Conservation (phyloP, 2,888 invertebrate genomes). For the Diarsia rubi region DNA sequence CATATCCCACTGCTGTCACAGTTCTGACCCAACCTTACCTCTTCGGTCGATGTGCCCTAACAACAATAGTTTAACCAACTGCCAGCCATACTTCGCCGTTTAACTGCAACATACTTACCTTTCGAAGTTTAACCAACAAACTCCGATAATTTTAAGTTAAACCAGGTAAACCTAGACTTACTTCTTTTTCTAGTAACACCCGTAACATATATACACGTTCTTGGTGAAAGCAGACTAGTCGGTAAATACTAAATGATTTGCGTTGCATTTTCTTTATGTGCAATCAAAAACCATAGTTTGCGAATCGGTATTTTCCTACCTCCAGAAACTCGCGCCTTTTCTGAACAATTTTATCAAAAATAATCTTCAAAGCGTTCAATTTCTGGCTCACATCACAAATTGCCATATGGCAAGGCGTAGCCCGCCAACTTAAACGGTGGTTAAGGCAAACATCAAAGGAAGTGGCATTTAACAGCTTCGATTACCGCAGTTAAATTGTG, state of each 20-base stretch:
- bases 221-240: neutral
- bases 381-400: constrained; percentile 31
- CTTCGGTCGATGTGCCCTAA: neutral
- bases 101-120: neutral
- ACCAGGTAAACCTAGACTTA: neutral
- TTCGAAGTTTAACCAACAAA: neutral
- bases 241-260: neutral
- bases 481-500: constrained; percentile 37
- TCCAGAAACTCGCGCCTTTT: neutral
- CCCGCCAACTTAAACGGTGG: constrained; percentile 30
- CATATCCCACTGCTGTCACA: no score
- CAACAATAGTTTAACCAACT: neutral
- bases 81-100: neutral
- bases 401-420: constrained; percentile 25
- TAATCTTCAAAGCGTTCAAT: constrained; percentile 43
- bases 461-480: constrained; percentile 53
- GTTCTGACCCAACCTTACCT: neutral
- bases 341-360: constrained; percentile 18
- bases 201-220: neutral
- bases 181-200: neutral
- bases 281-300: neutral
- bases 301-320: neutral
- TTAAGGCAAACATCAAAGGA: constrained; percentile 51
- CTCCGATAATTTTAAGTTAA: neutral
- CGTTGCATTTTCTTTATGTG: neutral